phyloP scores from a whole-genome alignment of 2,797 vertebrate genomes.

The Pantherophis alleghaniensis region DNA sequence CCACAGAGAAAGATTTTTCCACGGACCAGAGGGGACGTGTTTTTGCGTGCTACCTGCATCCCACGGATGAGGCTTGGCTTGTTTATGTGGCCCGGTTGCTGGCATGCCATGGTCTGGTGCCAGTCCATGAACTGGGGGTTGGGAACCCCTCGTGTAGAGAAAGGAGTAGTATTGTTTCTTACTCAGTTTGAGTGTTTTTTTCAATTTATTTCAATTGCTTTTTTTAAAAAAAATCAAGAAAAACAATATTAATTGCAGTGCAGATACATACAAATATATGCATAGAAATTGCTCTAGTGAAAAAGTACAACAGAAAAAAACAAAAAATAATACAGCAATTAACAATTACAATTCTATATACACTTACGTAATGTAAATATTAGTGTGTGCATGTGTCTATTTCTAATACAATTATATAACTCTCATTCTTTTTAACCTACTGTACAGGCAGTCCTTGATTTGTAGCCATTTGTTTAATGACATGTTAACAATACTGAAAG shows the following conservation, averaged over 20 bases:
- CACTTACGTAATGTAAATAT: neutral
- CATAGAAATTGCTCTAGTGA: neutral
- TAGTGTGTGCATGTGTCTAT: neutral
- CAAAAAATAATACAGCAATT: neutral
- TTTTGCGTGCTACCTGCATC: no score
- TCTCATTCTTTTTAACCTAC: neutral
- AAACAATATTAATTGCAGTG: neutral
- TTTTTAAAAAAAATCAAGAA: neutral
- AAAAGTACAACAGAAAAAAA: neutral
- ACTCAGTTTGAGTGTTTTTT: neutral
- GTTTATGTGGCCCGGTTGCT: no score
- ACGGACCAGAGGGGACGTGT: no score
- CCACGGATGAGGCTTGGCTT: no score
- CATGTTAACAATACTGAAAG: neutral
- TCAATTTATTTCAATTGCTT: neutral
- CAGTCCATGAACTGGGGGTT: no score
- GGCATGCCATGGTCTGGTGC: no score
- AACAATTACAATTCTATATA: neutral
- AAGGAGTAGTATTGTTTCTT: neutral
- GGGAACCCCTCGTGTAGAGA: no score
- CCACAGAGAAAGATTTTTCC: neutral
- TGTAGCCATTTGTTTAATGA: neutral
- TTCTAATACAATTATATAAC: neutral
- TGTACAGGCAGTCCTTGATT: neutral
- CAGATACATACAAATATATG: neutral